Base-by-base conservation (phyloP, 1,140 invertebrate genomes). In the Papilio glaucus region DNA sequence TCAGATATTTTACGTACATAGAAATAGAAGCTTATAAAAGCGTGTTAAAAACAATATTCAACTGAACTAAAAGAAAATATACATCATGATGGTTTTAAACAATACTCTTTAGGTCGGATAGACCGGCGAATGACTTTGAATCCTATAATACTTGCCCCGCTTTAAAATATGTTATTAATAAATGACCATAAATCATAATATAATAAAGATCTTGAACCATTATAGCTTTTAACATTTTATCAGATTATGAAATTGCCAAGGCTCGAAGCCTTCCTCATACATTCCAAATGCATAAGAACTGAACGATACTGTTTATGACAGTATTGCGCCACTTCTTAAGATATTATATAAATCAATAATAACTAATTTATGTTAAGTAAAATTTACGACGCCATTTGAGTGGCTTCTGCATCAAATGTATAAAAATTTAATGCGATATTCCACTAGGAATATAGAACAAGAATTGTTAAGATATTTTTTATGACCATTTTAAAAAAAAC, bases 321-420 rank as follows among this genome's bases (percentile, higher is more conserved):
- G 26, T 26, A 33, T 61, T 61, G 29, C 26, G n/a, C 1, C 29
- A 61, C 10, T 26, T 29, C 26, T 13, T 57, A 57, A 37, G 10
- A 6, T 39, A 38, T 18, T 4, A 39, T 18, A 65, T 65, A 65
- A 65, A 65, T 62, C 61, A 38, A 63, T 65, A 65, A 21, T 15
- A 65, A 39, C 33, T 65, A 65, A 65, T 38, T 39, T 65, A 65
- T 65, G 29, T 21, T 38, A 65, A 65, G 33, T 39, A 65, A 15
- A 65, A 38, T 65, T 65, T 41, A 65, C 37, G 62, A 65, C 7
- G 62, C n/a, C n/a, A 39, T 65, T 65, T 18, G 15, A 65, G 9
- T 21, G 15, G 62, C 62, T 38, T 65, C 33, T 61, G 12, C 29
- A 15, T 61, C n/a, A 33, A 12, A 61, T 6, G 26, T 33, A 3